phyloP scores from a whole-genome alignment of 2,797 vertebrate genomes.

The Bradypodion pumilum region DNA sequence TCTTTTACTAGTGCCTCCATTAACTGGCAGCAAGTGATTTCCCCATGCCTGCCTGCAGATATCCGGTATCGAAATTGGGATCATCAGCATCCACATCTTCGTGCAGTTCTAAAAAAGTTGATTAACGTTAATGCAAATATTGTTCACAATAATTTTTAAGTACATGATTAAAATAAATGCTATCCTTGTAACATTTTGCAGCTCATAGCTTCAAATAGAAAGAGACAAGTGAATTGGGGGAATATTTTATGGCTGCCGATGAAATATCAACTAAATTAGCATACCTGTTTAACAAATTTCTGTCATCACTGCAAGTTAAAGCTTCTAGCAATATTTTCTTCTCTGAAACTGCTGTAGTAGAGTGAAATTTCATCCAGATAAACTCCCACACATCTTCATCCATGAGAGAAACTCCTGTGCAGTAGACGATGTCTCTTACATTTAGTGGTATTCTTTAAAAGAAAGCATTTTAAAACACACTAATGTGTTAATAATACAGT shows the following conservation, averaged over 20 bases:
- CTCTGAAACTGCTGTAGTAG: slow-evolving; percentile 90
- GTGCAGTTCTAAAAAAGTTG: background rate
- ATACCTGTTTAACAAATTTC: slow-evolving; percentile 92
- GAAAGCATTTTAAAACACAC: background rate
- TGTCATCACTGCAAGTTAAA: slow-evolving; percentile 95
- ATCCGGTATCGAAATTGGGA: no score
- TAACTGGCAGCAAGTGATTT: no score
- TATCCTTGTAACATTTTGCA: background rate
- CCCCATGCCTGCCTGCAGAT: no score
- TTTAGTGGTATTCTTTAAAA: slow-evolving; percentile 91
- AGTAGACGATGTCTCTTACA: slow-evolving; percentile 96
- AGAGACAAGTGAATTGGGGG: background rate
- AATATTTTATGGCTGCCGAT: slow-evolving; percentile 13
- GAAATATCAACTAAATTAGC: slow-evolving; percentile 17
- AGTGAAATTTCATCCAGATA: slow-evolving; percentile 99
- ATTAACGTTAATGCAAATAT: slow-evolving; percentile 5
- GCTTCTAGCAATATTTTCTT: slow-evolving; percentile 98
- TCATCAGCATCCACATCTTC: no score
- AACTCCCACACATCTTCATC: slow-evolving; percentile 99
- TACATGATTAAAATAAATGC: slow-evolving; percentile 8
- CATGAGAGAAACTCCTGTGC: slow-evolving; percentile 95
- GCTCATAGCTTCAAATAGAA: background rate
- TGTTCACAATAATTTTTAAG: background rate
- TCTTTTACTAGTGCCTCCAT: no score
- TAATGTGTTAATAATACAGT: slow-evolving; percentile 48